These are phyloP conservation scores for Caerostris darwini DNA, from an alignment of 1,140 invertebrate species.

Conservation along the genomic window DNA sequence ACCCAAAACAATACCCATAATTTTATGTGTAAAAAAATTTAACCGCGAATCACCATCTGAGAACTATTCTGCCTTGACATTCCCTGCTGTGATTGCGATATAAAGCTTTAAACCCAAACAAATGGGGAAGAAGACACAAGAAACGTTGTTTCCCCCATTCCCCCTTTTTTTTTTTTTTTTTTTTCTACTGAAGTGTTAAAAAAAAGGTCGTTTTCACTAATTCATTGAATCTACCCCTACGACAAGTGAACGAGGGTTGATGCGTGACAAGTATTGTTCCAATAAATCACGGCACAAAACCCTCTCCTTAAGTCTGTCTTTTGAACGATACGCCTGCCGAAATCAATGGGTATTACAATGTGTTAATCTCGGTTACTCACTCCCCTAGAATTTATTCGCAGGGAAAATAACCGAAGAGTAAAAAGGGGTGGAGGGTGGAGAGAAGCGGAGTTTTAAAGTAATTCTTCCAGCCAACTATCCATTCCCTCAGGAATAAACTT, in stretches of 20 bases:
- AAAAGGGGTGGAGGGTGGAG: background rate
- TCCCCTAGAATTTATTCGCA: background rate
- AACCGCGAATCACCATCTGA: too few relatives aligned
- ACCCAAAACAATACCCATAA: too few relatives aligned
- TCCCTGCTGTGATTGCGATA: too few relatives aligned
- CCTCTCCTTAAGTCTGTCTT: background rate
- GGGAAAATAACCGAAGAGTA: background rate
- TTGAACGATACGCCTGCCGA: conserved; percentile 2
- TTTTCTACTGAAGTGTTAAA: too few relatives aligned
- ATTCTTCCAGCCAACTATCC: conserved; percentile 38
- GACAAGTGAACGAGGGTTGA: background rate
- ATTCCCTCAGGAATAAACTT: conserved; percentile 33
- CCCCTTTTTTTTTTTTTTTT: too few relatives aligned
- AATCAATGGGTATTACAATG: conserved; percentile 45
- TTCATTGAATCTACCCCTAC: background rate
- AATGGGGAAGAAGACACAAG: too few relatives aligned
- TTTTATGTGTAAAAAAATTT: too few relatives aligned
- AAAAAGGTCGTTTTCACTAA: background rate
- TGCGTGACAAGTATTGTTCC: background rate
- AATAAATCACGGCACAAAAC: background rate
- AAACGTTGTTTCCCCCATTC: too few relatives aligned
- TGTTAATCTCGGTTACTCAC: conserved; percentile 71
- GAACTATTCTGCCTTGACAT: too few relatives aligned
- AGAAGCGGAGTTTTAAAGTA: conserved; percentile 10
- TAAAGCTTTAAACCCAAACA: too few relatives aligned